Evolutionary conservation across 1,140 invertebrate genomes (phyloP), one percentile per base, ranked within the genome.

Genomic region (Solenopsis invicta): DNA sequence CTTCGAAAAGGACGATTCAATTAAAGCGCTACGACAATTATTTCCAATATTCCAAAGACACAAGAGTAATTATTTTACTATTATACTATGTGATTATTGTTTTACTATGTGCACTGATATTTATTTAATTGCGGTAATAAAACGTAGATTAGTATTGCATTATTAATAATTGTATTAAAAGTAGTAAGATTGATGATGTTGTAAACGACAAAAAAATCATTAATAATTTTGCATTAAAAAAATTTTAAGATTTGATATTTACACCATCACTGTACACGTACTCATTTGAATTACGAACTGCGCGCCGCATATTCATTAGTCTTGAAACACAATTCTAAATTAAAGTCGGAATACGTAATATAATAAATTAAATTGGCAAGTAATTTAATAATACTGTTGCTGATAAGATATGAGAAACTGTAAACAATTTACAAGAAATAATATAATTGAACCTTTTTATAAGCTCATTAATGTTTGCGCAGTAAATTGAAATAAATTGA

Each of bases 11-110:
- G 21, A 41, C 34, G 21, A 64, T 48, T 52, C 6, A 12, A 76
- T 77, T 64, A 45, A 37, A 74, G 13, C n/a, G 52, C 34, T 37
- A 37, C 21, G 45, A 54, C n/a, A 1, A 78, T 78, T 66, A 77
- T 77, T 13, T 34, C 24, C n/a, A 48, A 78, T 66, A 1, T 29
- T 64, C 4, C 24, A 41, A 41, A 6, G 13, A 24, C 24, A 69
- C 13, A 21, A 69, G n/a, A 59, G 0, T 4, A 64, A 10, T 56
- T 41, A 72, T 59, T 48, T 77, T 29, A 29, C 13, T 75, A 24
- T 8, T 41, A 41, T 41, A n/a, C n/a, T n/a, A n/a, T n/a, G n/a
- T n/a, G n/a, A 5, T 41, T 3, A 5, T 41, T 41, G 13, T 75
- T 12, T 34, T 21, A 21, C 1, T n/a, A 41, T 41, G 41, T 41